These are phyloP conservation scores for Linepithema humile DNA, from an alignment of 1,140 invertebrate genomes.

Conservation along the genomic window DNA sequence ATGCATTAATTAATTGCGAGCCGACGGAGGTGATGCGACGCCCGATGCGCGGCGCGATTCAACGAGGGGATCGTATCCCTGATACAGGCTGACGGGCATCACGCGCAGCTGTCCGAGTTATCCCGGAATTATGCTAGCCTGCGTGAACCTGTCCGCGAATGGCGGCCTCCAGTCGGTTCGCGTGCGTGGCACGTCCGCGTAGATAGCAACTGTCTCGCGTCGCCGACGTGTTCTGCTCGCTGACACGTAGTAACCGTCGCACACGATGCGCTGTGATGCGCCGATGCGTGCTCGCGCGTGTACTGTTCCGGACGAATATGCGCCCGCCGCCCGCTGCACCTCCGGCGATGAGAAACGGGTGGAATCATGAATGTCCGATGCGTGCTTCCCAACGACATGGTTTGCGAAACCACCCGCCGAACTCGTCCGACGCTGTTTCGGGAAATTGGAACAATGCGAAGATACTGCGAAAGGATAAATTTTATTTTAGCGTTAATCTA, in stretches of 20 bases:
- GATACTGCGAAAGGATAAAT: not conserved
- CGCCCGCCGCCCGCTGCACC: conserved; percentile 6
- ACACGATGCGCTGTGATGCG: too few relatives aligned
- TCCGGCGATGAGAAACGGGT: conserved; percentile 62
- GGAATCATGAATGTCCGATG: conserved; percentile 69
- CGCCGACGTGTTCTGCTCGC: conserved; percentile 57
- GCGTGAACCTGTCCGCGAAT: conserved; percentile 71
- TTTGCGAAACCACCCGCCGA: conserved; percentile 5
- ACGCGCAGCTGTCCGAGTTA: conserved; percentile 67
- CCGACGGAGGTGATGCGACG: conserved; percentile 46
- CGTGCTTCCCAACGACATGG: conserved; percentile 33
- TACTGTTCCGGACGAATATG: conserved; percentile 25
- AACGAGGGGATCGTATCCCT: conserved; percentile 63
- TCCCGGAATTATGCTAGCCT: conserved; percentile 72
- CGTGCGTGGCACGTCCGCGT: conserved; percentile 60
- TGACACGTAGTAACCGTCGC: conserved; percentile 29
- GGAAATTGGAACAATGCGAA: not conserved
- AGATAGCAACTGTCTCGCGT: conserved; percentile 67
- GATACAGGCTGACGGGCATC: conserved; percentile 69
- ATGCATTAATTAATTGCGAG: conserved; percentile 75
- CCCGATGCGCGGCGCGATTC: conserved; percentile 13
- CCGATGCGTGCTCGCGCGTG: conserved; percentile 14
- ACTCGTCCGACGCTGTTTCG: not conserved
- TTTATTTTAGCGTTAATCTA: not conserved
- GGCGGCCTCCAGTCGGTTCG: conserved; percentile 63